These are phyloP conservation scores for Bombyx huttoni DNA, from an alignment of 2,888 invertebrate genomes.

Conservation along the genomic window DNA sequence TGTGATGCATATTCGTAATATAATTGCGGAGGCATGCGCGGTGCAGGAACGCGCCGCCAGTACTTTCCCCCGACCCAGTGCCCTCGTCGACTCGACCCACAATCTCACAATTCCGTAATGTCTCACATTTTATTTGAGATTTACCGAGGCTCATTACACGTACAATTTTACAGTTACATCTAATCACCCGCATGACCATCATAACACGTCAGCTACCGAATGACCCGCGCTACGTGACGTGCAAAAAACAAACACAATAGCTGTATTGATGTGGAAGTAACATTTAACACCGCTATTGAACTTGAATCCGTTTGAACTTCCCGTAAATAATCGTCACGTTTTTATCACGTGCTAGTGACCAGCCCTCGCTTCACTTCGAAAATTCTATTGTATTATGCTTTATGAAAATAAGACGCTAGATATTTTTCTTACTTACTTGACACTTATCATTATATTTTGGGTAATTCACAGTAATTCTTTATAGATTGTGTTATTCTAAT, in stretches of 20 bases:
- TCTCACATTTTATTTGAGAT: conserved; percentile 58
- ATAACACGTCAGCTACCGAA: conserved; percentile 18
- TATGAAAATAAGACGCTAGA: too few relatives aligned
- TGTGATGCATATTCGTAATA: conserved; percentile 14
- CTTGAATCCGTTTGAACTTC: not conserved
- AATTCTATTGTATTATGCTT: too few relatives aligned
- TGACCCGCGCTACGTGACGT: not conserved
- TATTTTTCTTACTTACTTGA: too few relatives aligned
- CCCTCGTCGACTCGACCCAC: conserved; percentile 59
- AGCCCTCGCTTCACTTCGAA: too few relatives aligned
- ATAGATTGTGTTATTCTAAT: too few relatives aligned
- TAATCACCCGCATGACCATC: conserved; percentile 35
- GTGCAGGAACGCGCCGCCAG: conserved; percentile 41
- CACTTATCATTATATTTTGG: too few relatives aligned
- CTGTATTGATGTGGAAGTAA: not conserved
- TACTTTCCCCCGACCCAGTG: conserved; percentile 71
- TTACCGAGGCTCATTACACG: conserved; percentile 47
- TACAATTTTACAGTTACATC: conserved; percentile 39
- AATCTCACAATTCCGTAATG: conserved; percentile 59
- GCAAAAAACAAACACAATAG: not conserved
- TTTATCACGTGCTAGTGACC: not conserved
- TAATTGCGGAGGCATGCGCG: conserved; percentile 50
- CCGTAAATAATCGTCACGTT: not conserved
- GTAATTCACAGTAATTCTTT: too few relatives aligned
- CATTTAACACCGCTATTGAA: not conserved